These are phyloP conservation scores for Garrulus glandarius DNA, from an alignment of 2,797 vertebrate genomes.

Conservation along the genomic window DNA sequence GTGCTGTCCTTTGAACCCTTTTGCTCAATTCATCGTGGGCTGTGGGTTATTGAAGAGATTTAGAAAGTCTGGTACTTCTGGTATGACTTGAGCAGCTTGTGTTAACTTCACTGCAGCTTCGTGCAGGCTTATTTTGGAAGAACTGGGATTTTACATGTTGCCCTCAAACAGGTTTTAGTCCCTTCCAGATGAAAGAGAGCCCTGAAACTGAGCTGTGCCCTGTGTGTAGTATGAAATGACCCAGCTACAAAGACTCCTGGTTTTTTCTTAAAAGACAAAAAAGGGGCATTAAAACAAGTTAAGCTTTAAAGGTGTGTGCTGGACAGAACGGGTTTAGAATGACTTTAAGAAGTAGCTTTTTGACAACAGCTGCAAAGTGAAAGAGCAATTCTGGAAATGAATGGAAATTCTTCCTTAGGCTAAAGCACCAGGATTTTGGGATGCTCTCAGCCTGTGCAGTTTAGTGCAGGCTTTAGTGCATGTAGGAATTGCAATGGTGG, in stretches of 20 bases:
- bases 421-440: neutral
- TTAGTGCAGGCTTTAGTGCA: neutral
- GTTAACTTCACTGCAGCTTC: neutral
- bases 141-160: neutral
- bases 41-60: constrained; percentile 13
- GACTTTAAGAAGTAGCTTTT: neutral
- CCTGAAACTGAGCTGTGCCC: neutral
- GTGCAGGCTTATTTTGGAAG: neutral
- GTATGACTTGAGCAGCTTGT: neutral
- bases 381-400: neutral
- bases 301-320: neutral
- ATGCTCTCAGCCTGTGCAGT: neutral
- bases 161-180: neutral
- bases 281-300: neutral
- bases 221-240: neutral
- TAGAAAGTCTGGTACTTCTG: neutral
- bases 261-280: neutral
- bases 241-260: neutral
- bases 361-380: neutral
- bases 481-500: neutral
- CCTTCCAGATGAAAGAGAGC: neutral
- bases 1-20: constrained; percentile 36
- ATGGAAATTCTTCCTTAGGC: neutral
- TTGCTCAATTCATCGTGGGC: neutral
- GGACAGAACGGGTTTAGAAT: neutral